Evolutionary conservation across 2,888 invertebrate genomes (phyloP).

Genomic region (Glyphotaelius pellucidus): DNA sequence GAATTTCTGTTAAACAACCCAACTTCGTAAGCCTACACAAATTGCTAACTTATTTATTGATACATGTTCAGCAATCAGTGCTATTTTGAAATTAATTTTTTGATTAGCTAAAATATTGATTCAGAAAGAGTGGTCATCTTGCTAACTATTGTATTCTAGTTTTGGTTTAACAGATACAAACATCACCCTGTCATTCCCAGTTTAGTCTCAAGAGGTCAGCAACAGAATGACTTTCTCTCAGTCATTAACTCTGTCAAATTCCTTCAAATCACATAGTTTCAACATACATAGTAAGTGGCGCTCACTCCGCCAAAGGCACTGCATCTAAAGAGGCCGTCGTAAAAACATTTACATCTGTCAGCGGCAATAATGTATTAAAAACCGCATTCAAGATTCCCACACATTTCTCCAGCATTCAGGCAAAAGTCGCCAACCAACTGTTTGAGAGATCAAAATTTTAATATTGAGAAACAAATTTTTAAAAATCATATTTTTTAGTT

Average conservation of each 20-base stretch:
- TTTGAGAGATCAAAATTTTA: too few species aligned
- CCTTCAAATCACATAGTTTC: neutral
- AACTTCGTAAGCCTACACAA: neutral
- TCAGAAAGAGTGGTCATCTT: neutral
- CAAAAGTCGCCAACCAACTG: too few species aligned
- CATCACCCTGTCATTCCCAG: slow-evolving; percentile 18
- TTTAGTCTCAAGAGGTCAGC: slow-evolving; percentile 20
- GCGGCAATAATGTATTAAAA: neutral
- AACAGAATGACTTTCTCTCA: slow-evolving; percentile 2
- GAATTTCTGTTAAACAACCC: too few species aligned
- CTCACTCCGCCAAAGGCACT: neutral
- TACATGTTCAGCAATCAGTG: neutral
- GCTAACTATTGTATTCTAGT: neutral
- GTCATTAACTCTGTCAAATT: neutral
- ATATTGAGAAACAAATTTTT: too few species aligned
- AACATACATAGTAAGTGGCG: neutral
- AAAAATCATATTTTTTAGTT: too few species aligned
- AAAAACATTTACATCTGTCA: neutral
- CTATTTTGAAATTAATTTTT: neutral
- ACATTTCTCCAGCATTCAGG: too few species aligned
- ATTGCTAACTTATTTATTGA: neutral
- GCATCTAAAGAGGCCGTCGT: neutral
- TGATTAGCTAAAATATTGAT: neutral
- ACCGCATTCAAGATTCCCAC: neutral
- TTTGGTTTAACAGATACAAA: slow-evolving; percentile 34